These are phyloP conservation scores for Acleris laterana DNA, from an alignment of 2,888 invertebrate genomes.

Conservation along the genomic window DNA sequence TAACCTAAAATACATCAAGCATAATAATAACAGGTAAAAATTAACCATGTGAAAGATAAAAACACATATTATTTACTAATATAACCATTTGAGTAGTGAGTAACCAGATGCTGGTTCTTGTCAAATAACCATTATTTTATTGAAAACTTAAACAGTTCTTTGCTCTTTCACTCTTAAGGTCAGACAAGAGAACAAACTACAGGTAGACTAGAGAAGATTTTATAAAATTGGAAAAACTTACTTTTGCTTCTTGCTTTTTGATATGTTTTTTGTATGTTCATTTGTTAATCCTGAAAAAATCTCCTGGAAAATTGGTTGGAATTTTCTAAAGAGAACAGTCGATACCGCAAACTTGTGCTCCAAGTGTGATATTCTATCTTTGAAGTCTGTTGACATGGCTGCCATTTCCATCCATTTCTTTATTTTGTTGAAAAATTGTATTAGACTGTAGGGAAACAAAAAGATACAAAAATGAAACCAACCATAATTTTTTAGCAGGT, in stretches of 20 bases:
- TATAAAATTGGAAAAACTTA: constrained; percentile 50
- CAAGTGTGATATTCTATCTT: constrained; percentile 91
- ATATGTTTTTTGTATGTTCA: constrained; percentile 82
- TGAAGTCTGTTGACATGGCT: constrained; percentile 92
- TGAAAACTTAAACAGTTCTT: too few relatives aligned
- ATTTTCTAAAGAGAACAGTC: constrained; percentile 96
- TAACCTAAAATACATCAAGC: constrained; percentile 74
- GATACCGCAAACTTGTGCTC: constrained; percentile 97
- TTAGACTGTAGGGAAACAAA: constrained; percentile 86
- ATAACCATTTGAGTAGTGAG: too few relatives aligned
- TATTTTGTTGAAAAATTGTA: constrained; percentile 97
- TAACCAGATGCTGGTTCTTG: too few relatives aligned
- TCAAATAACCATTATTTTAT: too few relatives aligned
- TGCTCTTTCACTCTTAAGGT: too few relatives aligned
- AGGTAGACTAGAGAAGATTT: too few relatives aligned
- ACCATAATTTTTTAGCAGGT: too few relatives aligned
- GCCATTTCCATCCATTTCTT: constrained; percentile 98
- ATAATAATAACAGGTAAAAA: neutral
- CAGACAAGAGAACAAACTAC: too few relatives aligned
- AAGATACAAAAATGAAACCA: neutral
- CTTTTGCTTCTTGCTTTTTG: constrained; percentile 82
- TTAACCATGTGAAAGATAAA: neutral
- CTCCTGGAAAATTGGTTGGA: constrained; percentile 93
- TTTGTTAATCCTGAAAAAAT: constrained; percentile 90
- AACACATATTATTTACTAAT: neutral